phyloP scores from a whole-genome alignment of 2,888 invertebrate species.

The Callinectes sapidus region DNA sequence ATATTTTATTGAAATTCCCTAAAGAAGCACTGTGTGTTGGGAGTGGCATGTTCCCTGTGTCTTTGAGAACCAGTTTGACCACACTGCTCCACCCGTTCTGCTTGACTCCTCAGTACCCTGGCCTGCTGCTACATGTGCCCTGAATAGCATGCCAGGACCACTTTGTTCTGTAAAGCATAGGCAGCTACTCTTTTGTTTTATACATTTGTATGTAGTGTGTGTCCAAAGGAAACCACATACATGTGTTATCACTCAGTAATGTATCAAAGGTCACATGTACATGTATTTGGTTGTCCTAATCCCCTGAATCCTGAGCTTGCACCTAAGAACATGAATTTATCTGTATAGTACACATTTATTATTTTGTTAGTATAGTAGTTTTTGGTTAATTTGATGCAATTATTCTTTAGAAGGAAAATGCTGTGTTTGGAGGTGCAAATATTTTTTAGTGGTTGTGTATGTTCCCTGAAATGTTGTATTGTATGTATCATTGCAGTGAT shows the following conservation, averaged over 20 bases:
- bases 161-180: background rate
- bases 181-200: background rate
- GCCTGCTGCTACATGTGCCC: constrained; percentile 21
- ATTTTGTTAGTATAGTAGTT: constrained; percentile 2
- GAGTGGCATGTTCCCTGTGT: constrained; percentile 6
- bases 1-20: background rate
- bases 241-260: background rate
- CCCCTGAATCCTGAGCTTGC: constrained; percentile 3
- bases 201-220: constrained; percentile 15
- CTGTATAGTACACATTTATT: background rate
- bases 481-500: background rate
- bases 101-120: constrained; percentile 1
- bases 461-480: background rate
- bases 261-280: background rate
- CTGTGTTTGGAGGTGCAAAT: background rate
- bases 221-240: background rate
- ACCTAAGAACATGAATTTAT: background rate
- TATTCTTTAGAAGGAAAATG: background rate
- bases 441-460: constrained; percentile 18
- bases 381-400: background rate
- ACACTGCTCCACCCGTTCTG: background rate
- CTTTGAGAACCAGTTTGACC: background rate
- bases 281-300: background rate
- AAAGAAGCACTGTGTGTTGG: background rate
- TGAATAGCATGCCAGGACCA: constrained; percentile 22